phyloP scores from a whole-genome alignment of 2,113 vertebrate species.

The Zosterops lateralis region DNA sequence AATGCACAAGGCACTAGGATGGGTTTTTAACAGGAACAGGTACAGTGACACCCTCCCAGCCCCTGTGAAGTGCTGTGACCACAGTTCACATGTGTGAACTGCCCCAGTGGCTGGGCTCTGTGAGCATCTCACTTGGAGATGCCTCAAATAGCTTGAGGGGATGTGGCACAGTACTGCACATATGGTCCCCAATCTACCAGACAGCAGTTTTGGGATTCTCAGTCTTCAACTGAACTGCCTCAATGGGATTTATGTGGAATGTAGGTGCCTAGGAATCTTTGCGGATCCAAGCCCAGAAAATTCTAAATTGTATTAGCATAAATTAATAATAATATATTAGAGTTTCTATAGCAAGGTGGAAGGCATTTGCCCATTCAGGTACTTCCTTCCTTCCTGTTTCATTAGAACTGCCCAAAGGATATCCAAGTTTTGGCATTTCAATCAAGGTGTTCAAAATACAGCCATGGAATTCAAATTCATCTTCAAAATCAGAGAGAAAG shows the following conservation, averaged over 20 bases:
- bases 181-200: background rate
- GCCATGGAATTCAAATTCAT: background rate
- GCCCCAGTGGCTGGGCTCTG: background rate
- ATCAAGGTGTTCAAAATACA: background rate
- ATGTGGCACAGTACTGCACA: background rate
- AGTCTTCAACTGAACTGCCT: background rate
- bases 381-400: background rate
- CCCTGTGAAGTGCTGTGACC: background rate
- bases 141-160: background rate
- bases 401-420: background rate
- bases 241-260: background rate
- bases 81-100: accelerated
- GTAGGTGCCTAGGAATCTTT: background rate
- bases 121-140: background rate
- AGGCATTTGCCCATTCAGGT: background rate
- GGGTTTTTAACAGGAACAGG: background rate
- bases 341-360: background rate
- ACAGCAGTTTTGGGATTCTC: background rate
- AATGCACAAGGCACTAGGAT: background rate
- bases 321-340: background rate
- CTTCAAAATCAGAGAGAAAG: background rate
- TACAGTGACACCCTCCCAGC: background rate
- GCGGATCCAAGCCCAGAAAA: background rate
- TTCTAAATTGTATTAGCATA: background rate
- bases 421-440: accelerated